Conservation (phyloP, 2,113 vertebrate genomes). For the Ia io region DNA sequence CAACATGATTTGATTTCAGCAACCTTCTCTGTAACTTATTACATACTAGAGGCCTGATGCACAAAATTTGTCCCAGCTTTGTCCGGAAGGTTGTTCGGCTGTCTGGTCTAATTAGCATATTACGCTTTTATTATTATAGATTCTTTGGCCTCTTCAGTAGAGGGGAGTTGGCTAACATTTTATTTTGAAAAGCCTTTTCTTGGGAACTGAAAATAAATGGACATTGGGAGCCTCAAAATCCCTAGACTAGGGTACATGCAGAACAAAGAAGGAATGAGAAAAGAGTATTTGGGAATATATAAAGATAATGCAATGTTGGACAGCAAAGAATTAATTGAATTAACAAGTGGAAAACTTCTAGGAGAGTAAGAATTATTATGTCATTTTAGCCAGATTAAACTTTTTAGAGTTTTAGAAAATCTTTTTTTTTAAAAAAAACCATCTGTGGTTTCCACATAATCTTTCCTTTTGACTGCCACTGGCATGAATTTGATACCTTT, state of each 20-base stretch:
- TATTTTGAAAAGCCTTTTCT: constrained; percentile 42
- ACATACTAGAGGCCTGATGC: not conserved
- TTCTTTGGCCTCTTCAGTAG: not conserved
- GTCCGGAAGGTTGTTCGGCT: too few relatives aligned
- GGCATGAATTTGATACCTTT: not conserved
- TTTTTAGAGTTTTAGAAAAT: constrained; percentile 14
- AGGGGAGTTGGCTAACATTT: not conserved
- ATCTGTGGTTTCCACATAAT: not conserved
- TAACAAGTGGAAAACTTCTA: constrained; percentile 4
- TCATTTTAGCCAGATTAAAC: not conserved
- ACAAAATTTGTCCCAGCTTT: too few relatives aligned
- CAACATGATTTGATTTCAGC: not conserved
- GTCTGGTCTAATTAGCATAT: too few relatives aligned
- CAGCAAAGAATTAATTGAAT: not conserved
- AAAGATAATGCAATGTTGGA: not conserved
- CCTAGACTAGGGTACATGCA: not conserved
- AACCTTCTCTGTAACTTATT: not conserved
- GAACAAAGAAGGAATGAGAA: not conserved
- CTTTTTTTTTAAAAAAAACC: not conserved
- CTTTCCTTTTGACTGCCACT: constrained; percentile 15
- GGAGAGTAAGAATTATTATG: constrained; percentile 11
- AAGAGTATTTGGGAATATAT: not conserved
- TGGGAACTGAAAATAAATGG: constrained; percentile 10
- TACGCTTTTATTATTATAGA: too few relatives aligned
- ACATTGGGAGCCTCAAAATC: not conserved